Evolutionary conservation across 2,888 invertebrate species (phyloP).

Genomic region (Scrobipalpa costella): DNA sequence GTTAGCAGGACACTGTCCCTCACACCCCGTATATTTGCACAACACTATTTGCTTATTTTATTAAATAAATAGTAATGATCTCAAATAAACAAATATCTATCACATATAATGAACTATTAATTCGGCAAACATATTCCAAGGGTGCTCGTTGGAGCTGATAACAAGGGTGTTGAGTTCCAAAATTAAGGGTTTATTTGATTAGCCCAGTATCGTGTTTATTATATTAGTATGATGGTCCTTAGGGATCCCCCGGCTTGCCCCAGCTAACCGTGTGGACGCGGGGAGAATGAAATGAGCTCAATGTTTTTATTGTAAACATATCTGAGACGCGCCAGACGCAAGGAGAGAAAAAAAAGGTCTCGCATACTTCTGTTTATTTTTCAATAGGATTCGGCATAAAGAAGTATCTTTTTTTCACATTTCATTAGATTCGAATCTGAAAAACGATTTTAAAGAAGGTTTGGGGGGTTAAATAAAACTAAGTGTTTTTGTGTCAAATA

Average conservation of each 20-base stretch:
- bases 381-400: too few species aligned
- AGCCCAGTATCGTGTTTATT: slow-evolving; percentile 16
- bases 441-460: too few species aligned
- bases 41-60: too few species aligned
- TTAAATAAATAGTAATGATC: too few species aligned
- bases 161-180: slow-evolving; percentile 8
- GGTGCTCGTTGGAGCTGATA: background rate
- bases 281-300: background rate
- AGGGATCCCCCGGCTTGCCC: background rate
- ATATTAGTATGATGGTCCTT: slow-evolving; percentile 12
- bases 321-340: background rate
- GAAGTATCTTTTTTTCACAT: too few species aligned
- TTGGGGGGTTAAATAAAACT: too few species aligned
- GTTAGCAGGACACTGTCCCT: too few species aligned
- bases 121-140: background rate
- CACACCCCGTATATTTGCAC: too few species aligned
- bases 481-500: too few species aligned
- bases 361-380: too few species aligned
- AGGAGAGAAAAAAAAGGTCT: background rate
- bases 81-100: background rate
- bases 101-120: background rate
- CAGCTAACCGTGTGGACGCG: background rate
- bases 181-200: slow-evolving; percentile 9
- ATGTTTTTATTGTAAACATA: background rate
- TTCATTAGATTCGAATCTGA: too few species aligned